A percentile compares a stretch with the other conserved stretches of the same genome.
phyloP scores from a whole-genome alignment of 2,113 vertebrate genomes.

The Tachysurus vachellii region DNA sequence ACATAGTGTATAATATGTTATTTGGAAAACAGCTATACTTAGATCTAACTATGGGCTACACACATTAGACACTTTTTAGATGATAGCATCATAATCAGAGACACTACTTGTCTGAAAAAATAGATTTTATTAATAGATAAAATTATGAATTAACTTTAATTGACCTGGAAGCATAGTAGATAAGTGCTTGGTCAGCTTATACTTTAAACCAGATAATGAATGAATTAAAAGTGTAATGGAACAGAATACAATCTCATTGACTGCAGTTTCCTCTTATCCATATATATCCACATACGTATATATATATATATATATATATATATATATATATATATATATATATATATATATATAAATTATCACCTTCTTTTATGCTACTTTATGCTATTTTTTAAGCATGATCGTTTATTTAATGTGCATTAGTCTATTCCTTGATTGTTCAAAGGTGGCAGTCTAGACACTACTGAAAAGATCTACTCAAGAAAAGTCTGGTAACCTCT shows the following conservation, averaged over 20 bases:
- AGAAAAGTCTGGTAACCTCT: background rate
- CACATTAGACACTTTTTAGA: background rate
- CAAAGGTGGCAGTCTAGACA: background rate
- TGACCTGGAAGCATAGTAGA: background rate
- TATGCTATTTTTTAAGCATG: background rate
- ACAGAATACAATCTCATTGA: too few relatives aligned
- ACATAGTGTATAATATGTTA: too few relatives aligned
- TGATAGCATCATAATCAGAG: background rate
- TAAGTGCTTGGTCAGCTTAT: background rate
- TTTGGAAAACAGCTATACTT: too few relatives aligned
- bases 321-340: too few relatives aligned
- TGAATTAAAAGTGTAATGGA: too few relatives aligned
- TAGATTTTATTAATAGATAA: background rate
- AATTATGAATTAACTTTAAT: background rate
- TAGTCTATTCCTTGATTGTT: background rate
- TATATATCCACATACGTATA: too few relatives aligned
- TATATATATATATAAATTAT: background rate
- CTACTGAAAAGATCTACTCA: background rate
- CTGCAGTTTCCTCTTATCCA: too few relatives aligned
- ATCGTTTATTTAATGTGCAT: background rate
- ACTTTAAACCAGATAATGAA: background rate
- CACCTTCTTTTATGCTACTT: background rate
- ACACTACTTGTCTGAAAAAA: background rate
- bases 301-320: too few relatives aligned
- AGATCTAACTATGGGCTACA: background rate